Conservation (phyloP, 2,888 invertebrate species). For the Drosophila ustulata region DNA sequence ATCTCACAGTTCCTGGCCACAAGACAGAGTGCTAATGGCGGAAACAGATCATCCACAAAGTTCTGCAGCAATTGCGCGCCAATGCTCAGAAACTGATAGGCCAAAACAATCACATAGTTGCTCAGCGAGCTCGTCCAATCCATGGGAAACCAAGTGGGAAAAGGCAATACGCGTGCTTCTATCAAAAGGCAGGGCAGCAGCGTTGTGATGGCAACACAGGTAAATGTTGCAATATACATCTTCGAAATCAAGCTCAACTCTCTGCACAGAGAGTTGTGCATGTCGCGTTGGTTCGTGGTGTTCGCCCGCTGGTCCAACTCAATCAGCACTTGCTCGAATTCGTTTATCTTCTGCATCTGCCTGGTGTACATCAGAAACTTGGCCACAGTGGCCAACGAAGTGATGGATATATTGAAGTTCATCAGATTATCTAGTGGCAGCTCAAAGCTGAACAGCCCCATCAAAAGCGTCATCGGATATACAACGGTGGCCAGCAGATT, state of each 20-base stretch:
- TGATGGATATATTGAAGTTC: constrained; percentile 50
- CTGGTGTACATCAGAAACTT: constrained; percentile 45
- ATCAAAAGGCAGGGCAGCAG: constrained; percentile 13
- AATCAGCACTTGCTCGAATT: constrained; percentile 32
- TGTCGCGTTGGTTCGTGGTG: constrained; percentile 16
- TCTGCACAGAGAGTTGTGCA: neutral
- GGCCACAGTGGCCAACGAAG: constrained; percentile 29
- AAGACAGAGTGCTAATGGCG: constrained; percentile 43
- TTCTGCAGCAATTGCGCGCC: constrained; percentile 40
- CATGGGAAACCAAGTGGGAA: constrained; percentile 59
- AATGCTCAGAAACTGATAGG: constrained; percentile 30
- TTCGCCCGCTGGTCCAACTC: constrained; percentile 38
- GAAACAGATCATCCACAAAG: constrained; percentile 53
- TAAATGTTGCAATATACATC: constrained; percentile 31
- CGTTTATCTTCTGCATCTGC: constrained; percentile 23
- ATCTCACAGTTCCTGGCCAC: constrained; percentile 53
- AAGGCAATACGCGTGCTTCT: constrained; percentile 39
- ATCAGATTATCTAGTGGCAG: constrained; percentile 51
- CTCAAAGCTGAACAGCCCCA: constrained; percentile 33
- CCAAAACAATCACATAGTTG: constrained; percentile 25
- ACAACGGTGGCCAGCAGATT: constrained; percentile 11
- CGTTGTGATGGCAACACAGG: neutral
- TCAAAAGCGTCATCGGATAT: constrained; percentile 18
- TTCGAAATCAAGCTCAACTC: constrained; percentile 15
- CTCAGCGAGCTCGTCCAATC: constrained; percentile 52